These are phyloP conservation scores for Pocillopora damicornis DNA, from an alignment of 64 coral and sea anemone genomes.

Conservation along the genomic window DNA sequence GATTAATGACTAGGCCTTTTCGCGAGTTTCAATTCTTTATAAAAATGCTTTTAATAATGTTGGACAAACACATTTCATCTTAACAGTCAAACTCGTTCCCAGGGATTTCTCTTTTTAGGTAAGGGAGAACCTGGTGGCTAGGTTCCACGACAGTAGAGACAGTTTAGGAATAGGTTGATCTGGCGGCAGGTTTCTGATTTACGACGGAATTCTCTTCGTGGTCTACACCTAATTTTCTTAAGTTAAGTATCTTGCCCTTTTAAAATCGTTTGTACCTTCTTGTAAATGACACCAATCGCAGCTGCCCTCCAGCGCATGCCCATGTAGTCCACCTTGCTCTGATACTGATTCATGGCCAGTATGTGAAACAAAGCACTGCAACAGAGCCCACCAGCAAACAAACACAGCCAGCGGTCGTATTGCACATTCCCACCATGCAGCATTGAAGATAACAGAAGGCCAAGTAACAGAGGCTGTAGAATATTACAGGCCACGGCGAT, in stretches of 20 bases:
- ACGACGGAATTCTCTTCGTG: too few relatives aligned
- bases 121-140: too few relatives aligned
- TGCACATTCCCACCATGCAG: conserved; percentile 3
- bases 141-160: too few relatives aligned
- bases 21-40: too few relatives aligned
- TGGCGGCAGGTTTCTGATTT: too few relatives aligned
- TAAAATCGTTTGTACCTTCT: conserved; percentile 52
- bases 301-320: conserved; percentile 91
- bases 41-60: too few relatives aligned
- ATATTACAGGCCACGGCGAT: conserved; percentile 88
- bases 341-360: conserved; percentile 71
- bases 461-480: conserved; percentile 71
- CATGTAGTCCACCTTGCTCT: conserved; percentile 71
- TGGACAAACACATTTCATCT: too few relatives aligned
- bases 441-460: conserved; percentile 62
- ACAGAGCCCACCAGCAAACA: conserved; percentile 56
- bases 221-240: not conserved
- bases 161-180: too few relatives aligned
- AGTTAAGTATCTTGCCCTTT: not conserved
- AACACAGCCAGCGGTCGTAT: conserved; percentile 52
- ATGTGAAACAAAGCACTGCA: conserved; percentile 55
- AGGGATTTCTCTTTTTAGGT: too few relatives aligned
- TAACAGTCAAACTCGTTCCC: too few relatives aligned
- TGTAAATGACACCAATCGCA: conserved; percentile 70
- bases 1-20: too few relatives aligned